Evolutionary conservation across 2,888 invertebrate species (phyloP), one percentile per base, ranked within the genome.

Genomic region (Mythimna pallens): DNA sequence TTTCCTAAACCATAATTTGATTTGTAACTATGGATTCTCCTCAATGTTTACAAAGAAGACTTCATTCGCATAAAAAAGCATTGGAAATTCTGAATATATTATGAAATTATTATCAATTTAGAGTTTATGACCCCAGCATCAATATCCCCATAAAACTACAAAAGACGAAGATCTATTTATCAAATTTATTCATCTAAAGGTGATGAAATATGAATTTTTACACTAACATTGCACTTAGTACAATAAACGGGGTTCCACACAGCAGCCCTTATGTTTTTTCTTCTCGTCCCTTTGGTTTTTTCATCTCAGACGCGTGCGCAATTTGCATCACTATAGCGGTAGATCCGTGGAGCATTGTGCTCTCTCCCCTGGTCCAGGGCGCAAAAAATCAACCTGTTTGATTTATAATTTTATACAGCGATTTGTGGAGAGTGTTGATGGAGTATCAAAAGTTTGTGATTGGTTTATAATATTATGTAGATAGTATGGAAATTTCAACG

Each of bases 191-290:
- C 70, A 77, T 76, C 58, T 66, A 43, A 43, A 91, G 91, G 91
- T 83, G 91, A 87, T 86, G 90, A 92, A 89, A 89, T 88, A 88
- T 89, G 71, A 89, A 88, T 87, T 86, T 73, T 79, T 80, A 86
- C 75, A 85, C 83, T 85, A 89, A 89, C 86, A 87, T 87, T 80
- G 83, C 84, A 80, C 70, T 63, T n/a, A 52, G 0, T 59, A 78
- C 73, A 86, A 85, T 70, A 20, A 36, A 64, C 14, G 59, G 73
- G 43, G 12, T 17, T 57, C 52, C 43, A 57, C 12, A 43, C 80
- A 81, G 81, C 77, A 86, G 76, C 83, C 82, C 86, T 78, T 77
- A 65, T 20, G 66, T 81, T 89, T 76, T 72, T 78, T 78, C 34
- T 14, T 47, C 22, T 36, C 25, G 10, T 20, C 83, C 86, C 76